phyloP scores from a whole-genome alignment of 2,113 vertebrate species.

The Cyprinus carpio region DNA sequence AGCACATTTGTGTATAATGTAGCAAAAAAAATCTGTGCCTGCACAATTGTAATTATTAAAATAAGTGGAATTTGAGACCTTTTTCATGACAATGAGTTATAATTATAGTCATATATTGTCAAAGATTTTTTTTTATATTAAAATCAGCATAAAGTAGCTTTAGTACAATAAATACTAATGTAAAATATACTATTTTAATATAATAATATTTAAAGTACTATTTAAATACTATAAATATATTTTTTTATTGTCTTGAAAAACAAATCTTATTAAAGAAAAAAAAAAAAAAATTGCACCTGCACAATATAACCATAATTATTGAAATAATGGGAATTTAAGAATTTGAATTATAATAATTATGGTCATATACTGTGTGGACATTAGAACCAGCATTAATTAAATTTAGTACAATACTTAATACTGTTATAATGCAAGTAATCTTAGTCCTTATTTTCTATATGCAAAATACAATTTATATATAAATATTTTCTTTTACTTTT shows the following conservation, averaged over 20 bases:
- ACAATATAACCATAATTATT: too few relatives aligned
- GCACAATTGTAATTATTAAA: background rate
- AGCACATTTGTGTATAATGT: background rate
- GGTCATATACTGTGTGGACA: too few relatives aligned
- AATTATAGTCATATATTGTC: background rate
- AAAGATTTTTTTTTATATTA: background rate
- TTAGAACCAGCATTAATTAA: too few relatives aligned
- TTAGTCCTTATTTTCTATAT: background rate
- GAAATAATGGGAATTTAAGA: too few relatives aligned
- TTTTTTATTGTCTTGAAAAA: too few relatives aligned
- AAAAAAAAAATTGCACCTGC: too few relatives aligned
- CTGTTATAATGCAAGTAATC: background rate
- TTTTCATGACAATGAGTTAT: background rate
- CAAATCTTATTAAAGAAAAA: too few relatives aligned
- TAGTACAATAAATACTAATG: background rate
- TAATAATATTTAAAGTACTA: too few relatives aligned
- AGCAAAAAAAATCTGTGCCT: background rate
- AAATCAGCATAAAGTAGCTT: background rate
- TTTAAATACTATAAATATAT: too few relatives aligned
- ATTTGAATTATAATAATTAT: background rate
- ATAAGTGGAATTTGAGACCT: background rate
- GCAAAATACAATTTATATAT: background rate
- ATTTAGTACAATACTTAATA: too few relatives aligned
- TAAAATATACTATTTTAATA: too few relatives aligned
- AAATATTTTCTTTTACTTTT: background rate